These are phyloP conservation scores for Azemiops feae DNA, from an alignment of 2,113 vertebrate genomes.

Conservation along the genomic window DNA sequence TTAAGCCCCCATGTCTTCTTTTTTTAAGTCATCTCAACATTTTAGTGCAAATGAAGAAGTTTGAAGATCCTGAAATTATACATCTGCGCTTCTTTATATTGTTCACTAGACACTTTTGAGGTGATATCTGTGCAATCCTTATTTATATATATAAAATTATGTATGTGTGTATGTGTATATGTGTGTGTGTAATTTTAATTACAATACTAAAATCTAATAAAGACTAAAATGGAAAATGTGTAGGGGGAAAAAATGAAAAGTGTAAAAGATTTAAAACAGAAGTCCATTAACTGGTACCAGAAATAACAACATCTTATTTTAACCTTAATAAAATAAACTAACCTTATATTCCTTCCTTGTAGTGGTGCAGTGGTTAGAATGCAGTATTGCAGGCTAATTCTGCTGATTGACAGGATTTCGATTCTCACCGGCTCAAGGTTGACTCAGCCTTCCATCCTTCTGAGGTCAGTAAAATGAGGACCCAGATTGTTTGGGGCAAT, in stretches of 20 bases:
- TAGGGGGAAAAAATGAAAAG: not conserved
- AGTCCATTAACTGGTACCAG: not conserved
- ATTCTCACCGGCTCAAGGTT: too few species aligned
- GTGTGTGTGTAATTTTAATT: not conserved
- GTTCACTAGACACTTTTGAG: not conserved
- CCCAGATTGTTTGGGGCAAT: too few species aligned
- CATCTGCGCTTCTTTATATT: constrained; percentile 21
- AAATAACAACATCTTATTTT: too few species aligned
- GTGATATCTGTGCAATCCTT: constrained; percentile 74
- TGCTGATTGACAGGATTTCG: too few species aligned
- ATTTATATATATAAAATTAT: too few species aligned
- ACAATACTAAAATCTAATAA: not conserved
- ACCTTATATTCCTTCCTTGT: too few species aligned
- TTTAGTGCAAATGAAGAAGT: constrained; percentile 8
- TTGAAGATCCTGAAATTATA: constrained; percentile 3
- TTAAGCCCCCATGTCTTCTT: not conserved
- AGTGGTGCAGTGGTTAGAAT: too few species aligned
- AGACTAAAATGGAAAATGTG: not conserved
- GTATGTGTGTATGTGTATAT: too few species aligned
- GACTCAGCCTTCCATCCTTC: too few species aligned
- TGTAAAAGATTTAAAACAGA: not conserved
- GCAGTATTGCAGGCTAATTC: too few species aligned
- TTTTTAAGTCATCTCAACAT: constrained; percentile 20
- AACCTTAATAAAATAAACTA: too few species aligned
- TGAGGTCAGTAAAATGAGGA: too few species aligned